Conservation (phyloP, 2,888 invertebrate genomes). For the Pandemis cinnamomeana region DNA sequence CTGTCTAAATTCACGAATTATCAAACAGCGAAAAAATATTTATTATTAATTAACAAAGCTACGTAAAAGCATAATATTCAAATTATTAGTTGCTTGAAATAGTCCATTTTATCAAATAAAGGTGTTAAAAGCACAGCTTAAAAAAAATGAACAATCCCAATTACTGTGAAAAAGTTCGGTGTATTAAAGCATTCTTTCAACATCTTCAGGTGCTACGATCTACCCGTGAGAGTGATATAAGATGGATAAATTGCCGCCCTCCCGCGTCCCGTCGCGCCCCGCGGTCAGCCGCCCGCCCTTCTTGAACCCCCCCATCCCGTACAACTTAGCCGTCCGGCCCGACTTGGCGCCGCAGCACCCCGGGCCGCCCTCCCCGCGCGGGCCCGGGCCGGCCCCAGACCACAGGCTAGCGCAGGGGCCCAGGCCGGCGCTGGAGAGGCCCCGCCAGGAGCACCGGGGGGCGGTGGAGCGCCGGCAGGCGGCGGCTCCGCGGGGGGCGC, state of each 20-base stretch:
- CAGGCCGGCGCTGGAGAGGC: neutral
- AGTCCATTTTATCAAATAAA: too few species aligned
- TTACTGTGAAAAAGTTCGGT: too few species aligned
- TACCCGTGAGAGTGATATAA: constrained; percentile 50
- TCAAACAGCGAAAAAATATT: too few species aligned
- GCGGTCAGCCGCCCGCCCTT: constrained; percentile 6
- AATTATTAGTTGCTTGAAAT: too few species aligned
- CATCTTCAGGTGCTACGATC: constrained; percentile 53
- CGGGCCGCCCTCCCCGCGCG: neutral
- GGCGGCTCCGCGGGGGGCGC: neutral
- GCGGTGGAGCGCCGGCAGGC: neutral
- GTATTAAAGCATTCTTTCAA: neutral
- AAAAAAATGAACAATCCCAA: too few species aligned
- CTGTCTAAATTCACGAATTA: too few species aligned
- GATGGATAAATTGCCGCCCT: constrained; percentile 54
- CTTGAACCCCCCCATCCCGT: neutral
- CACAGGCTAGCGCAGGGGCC: neutral
- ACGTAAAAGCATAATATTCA: too few species aligned
- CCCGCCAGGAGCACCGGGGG: neutral
- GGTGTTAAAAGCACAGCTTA: too few species aligned
- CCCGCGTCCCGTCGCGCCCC: constrained; percentile 33
- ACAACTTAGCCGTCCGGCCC: neutral
- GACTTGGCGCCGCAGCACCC: neutral
- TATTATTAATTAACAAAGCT: too few species aligned
- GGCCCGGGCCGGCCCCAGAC: too few species aligned